Conservation (phyloP, 2,113 vertebrate species). For the Pardalotus punctatus region DNA sequence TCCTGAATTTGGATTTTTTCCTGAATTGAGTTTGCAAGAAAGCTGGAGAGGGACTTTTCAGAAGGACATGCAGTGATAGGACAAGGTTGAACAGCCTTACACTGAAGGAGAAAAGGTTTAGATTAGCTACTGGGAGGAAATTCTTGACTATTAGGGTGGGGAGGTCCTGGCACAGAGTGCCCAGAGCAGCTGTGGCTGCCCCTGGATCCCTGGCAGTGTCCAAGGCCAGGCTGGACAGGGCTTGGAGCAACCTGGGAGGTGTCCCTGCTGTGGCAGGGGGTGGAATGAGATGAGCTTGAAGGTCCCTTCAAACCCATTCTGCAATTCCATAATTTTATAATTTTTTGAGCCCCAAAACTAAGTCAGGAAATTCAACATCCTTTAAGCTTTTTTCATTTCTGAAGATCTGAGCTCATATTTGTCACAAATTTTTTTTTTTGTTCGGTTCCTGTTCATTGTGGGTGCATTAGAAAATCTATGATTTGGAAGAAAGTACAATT, state of each 20-base stretch:
- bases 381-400: neutral
- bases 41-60: neutral
- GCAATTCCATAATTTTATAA: neutral
- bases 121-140: neutral
- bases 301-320: neutral
- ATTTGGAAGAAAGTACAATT: neutral
- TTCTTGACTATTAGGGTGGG: fast-evolving
- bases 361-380: neutral
- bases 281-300: neutral
- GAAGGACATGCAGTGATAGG: neutral
- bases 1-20: neutral
- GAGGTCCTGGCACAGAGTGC: neutral
- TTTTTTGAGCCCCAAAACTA: neutral
- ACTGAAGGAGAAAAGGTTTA: neutral
- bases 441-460: neutral
- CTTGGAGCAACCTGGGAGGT: neutral
- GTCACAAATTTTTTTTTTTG: neutral
- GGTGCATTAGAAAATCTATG: neutral
- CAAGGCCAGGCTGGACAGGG: neutral
- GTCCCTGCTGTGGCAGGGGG: neutral
- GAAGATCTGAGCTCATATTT: neutral
- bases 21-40: neutral
- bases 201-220: neutral
- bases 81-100: neutral
- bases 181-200: neutral